Evolutionary conservation across 2,113 vertebrate genomes (phyloP).

Genomic region (Chaenogobius annularis): DNA sequence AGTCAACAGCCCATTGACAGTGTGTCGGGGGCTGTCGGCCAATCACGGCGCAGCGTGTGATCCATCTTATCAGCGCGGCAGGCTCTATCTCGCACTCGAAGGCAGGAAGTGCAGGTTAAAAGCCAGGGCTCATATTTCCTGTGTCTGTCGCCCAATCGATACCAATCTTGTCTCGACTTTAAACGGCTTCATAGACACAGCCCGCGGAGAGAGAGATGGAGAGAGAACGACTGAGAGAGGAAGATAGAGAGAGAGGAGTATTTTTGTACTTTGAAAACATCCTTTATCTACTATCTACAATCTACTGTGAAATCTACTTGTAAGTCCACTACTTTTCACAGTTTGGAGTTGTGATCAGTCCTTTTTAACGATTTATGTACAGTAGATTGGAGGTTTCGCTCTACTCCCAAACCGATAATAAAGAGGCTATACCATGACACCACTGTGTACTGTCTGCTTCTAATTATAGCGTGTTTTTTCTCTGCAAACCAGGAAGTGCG

Average conservation of each 20-base stretch:
- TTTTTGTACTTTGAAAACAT: not conserved
- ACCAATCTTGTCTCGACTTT: constrained; percentile 17
- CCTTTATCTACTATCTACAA: not conserved
- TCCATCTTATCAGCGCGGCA: constrained; percentile 28
- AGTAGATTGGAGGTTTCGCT: too few relatives aligned
- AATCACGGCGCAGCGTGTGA: constrained; percentile 18
- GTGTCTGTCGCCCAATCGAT: constrained; percentile 13
- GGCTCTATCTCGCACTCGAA: constrained; percentile 9
- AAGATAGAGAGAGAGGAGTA: not conserved
- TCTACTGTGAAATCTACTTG: not conserved
- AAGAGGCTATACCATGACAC: too few relatives aligned
- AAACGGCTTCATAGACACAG: constrained; percentile 13
- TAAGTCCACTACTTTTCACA: not conserved
- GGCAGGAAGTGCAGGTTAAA: constrained; percentile 28
- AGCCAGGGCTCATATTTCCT: constrained; percentile 25
- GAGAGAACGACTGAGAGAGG: not conserved
- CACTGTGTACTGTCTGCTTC: too few relatives aligned
- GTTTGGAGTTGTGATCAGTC: not conserved
- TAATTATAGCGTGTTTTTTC: too few relatives aligned
- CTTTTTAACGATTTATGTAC: not conserved
- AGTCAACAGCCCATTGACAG: constrained; percentile 45
- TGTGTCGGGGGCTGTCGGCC: constrained; percentile 17
- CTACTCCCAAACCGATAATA: too few relatives aligned
- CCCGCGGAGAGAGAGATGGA: not conserved
- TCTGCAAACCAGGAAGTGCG: too few relatives aligned